These are phyloP conservation scores for Steinernema hermaphroditum DNA, from an alignment of 2,888 invertebrate species.

Conservation along the genomic window DNA sequence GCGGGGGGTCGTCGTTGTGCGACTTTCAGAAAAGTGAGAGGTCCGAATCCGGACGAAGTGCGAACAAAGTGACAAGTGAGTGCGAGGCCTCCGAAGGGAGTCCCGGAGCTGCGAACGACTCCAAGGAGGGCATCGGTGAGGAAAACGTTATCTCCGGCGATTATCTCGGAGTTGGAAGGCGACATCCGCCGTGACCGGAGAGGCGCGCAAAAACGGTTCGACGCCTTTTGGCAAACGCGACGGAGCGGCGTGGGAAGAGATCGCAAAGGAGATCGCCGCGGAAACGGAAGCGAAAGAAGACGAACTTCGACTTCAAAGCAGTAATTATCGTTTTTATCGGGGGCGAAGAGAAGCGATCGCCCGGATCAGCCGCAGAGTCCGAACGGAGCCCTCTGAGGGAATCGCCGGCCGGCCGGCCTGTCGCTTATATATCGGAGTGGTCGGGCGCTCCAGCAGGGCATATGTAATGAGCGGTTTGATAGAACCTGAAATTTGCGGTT, in stretches of 20 bases:
- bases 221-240: constrained; percentile 24
- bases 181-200: not conserved
- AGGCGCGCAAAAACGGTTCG: constrained; percentile 4
- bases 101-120: not conserved
- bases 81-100: not conserved
- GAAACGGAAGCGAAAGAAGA: constrained; percentile 14
- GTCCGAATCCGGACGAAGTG: not conserved
- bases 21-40: not conserved
- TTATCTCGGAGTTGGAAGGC: not conserved
- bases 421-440: constrained; percentile 13
- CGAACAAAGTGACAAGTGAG: not conserved
- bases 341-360: not conserved
- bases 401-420: not conserved
- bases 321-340: not conserved
- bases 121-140: not conserved
- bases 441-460: not conserved
- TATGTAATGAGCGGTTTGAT: constrained; percentile 26
- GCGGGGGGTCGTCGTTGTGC: not conserved
- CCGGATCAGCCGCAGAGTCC: too few species aligned
- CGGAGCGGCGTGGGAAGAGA: constrained; percentile 22
- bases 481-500: constrained; percentile 20
- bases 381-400: not conserved
- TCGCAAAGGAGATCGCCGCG: constrained; percentile 2
- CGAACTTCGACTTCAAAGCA: not conserved
- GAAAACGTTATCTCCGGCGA: constrained; percentile 25